Conservation (phyloP, 2,113 vertebrate species). For the Dicerorhinus sumatrensis region DNA sequence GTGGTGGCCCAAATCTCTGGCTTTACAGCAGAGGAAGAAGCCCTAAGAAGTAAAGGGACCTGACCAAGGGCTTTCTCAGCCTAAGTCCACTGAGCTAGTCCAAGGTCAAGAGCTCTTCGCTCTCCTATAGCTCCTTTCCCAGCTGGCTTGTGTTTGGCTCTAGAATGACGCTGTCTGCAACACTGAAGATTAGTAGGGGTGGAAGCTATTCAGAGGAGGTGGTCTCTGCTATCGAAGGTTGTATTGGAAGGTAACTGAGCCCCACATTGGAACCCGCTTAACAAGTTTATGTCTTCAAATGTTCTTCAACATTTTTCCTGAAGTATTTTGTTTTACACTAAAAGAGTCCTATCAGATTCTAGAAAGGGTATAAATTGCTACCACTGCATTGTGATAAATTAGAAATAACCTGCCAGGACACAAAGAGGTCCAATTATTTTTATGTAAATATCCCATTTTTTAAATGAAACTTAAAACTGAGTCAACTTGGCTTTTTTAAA, state of each 20-base stretch:
- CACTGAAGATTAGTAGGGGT: background rate
- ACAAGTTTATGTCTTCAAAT: background rate
- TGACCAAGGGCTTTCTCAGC: background rate
- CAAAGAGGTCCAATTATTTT: background rate
- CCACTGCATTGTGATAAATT: background rate
- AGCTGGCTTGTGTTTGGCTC: no score
- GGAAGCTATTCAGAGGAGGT: background rate
- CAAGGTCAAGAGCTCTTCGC: background rate
- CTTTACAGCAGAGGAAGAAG: background rate
- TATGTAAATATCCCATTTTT: background rate
- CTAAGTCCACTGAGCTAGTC: background rate
- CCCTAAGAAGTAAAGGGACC: background rate
- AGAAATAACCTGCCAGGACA: background rate
- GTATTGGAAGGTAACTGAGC: background rate
- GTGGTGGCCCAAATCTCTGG: background rate
- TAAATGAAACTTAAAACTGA: background rate
- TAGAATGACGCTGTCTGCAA: background rate
- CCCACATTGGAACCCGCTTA: background rate
- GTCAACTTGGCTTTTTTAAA: background rate
- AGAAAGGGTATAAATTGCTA: background rate
- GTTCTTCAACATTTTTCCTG: background rate
- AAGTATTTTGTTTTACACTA: constrained; percentile 6
- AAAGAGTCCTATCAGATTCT: background rate
- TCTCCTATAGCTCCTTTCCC: background rate
- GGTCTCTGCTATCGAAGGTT: background rate